phyloP scores from a whole-genome alignment of 2,888 invertebrate genomes.

The Amblyteles armatorius region DNA sequence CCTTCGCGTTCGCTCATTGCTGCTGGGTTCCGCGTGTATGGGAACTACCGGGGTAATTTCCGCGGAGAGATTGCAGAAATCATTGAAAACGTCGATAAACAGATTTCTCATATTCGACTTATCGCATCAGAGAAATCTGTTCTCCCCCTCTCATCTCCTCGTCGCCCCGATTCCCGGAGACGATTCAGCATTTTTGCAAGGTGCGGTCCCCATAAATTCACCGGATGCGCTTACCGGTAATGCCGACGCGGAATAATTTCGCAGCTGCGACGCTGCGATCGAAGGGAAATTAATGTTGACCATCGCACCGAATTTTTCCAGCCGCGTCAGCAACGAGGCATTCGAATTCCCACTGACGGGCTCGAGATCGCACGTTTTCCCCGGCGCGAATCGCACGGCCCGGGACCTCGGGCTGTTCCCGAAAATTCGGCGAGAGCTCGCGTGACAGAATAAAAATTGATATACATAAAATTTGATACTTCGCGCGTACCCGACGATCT shows the following conservation, averaged over 20 bases:
- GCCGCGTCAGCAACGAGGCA: slow-evolving; percentile 63
- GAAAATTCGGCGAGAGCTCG: background rate
- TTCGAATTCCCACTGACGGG: slow-evolving; percentile 40
- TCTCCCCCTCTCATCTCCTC: background rate
- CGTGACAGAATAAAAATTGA: background rate
- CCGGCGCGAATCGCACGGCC: slow-evolving; percentile 25
- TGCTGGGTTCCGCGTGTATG: background rate
- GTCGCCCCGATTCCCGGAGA: background rate
- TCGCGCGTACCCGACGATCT: slow-evolving; percentile 9
- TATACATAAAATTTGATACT: slow-evolving; percentile 29
- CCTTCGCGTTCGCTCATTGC: background rate
- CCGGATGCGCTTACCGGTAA: slow-evolving; percentile 63
- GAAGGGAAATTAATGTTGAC: slow-evolving; percentile 70
- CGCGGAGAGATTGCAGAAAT: background rate
- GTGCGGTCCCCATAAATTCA: slow-evolving; percentile 4
- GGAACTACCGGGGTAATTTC: background rate
- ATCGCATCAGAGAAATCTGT: slow-evolving; percentile 3
- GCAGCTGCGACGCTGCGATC: slow-evolving; percentile 57
- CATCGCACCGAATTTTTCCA: slow-evolving; percentile 55
- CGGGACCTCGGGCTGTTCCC: background rate
- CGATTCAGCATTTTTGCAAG: slow-evolving; percentile 47
- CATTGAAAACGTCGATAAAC: background rate
- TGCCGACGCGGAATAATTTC: slow-evolving; percentile 71
- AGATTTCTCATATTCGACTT: background rate
- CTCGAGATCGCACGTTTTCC: slow-evolving; percentile 7